Evolutionary conservation across 1,140 invertebrate genomes (phyloP), one percentile per base, ranked within the genome.

Genomic region (Cyrtorhinus lividipennis): DNA sequence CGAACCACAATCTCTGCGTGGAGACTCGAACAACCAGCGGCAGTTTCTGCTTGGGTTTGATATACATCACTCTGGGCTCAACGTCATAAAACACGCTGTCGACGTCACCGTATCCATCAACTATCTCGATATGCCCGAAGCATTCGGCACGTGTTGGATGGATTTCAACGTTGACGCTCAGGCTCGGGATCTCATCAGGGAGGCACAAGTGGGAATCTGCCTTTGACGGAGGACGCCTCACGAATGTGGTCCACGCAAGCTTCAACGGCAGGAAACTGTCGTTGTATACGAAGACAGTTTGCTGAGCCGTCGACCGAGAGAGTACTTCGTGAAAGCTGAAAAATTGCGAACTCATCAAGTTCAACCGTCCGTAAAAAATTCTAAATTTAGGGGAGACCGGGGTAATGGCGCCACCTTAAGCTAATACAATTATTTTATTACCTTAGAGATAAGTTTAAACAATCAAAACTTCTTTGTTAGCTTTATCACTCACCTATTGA

Each of bases 151-250:
- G 13, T 18, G 15, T 10, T 25, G 58, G 58, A 18, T 59, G 58
- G 15, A 59, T 12, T 59, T 59, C 58, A 30, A 59, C 24, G 23
- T 59, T 59, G 25, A 59, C 10, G 26, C 58, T 59, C 10, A 59
- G 38, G 8, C n/a, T 15, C n/a, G 24, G 24, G n/a, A 18, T n/a
- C 38, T 59, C 58, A 23, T 59, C 58, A 27, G 58, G 58, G 22
- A 59, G 24, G 24, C 58, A 59, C n/a, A 59, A 59, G n/a, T 59
- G 58, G 12, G 58, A 26, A 30, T 30, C 13, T 18, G 13, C 18
- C 24, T 30, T 25, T n/a, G 24, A 10, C 58, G 23, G 24, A 26
- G 58, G 58, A 30, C 24, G 27, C 38, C 27, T n/a, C n/a, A 30
- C 27, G 27, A 30, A 59, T n/a, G 58, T 30, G 1, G 58, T 59